Evolutionary conservation across 2,888 invertebrate species (phyloP).

Genomic region (Chrysomela aeneicollis): DNA sequence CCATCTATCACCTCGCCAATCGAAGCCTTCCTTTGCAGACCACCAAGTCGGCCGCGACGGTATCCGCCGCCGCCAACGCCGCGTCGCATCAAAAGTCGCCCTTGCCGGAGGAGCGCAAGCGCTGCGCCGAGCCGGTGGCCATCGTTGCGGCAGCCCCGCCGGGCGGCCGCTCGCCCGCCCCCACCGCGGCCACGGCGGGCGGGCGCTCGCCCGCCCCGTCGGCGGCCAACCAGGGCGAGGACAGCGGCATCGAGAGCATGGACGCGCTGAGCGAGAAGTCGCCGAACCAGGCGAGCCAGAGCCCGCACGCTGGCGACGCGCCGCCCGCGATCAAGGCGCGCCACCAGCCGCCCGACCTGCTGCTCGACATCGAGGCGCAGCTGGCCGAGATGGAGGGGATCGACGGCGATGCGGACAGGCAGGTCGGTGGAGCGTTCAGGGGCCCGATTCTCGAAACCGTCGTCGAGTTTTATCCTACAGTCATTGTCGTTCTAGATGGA

Average conservation of each 20-base stretch:
- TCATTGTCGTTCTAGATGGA: too few relatives aligned
- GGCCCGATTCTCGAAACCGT: too few relatives aligned
- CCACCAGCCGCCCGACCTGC: conserved; percentile 65
- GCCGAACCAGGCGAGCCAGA: conserved; percentile 70
- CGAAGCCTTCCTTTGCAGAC: too few relatives aligned
- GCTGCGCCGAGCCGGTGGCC: conserved; percentile 41
- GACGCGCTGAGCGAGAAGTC: conserved; percentile 90
- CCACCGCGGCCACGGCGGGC: conserved; percentile 39
- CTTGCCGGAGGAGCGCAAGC: conserved; percentile 57
- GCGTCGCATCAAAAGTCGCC: conserved; percentile 58
- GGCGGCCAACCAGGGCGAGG: conserved; percentile 74
- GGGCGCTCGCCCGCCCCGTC: conserved; percentile 57
- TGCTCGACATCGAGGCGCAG: conserved; percentile 75
- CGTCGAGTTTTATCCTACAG: too few relatives aligned
- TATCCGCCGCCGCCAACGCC: conserved; percentile 41
- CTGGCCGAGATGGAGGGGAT: conserved; percentile 73
- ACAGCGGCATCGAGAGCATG: conserved; percentile 93
- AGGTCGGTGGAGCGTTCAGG: conserved; percentile 30
- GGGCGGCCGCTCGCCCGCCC: background rate
- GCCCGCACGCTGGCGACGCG: conserved; percentile 65
- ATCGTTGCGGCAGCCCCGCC: conserved; percentile 9
- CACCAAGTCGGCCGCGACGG: too few relatives aligned
- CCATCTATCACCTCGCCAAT: too few relatives aligned
- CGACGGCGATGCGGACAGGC: conserved; percentile 50
- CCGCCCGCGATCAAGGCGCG: too few relatives aligned